Evolutionary conservation across 2,888 invertebrate genomes (phyloP), one percentile per base, ranked within the genome.

Genomic region (Achlya flavicornis): DNA sequence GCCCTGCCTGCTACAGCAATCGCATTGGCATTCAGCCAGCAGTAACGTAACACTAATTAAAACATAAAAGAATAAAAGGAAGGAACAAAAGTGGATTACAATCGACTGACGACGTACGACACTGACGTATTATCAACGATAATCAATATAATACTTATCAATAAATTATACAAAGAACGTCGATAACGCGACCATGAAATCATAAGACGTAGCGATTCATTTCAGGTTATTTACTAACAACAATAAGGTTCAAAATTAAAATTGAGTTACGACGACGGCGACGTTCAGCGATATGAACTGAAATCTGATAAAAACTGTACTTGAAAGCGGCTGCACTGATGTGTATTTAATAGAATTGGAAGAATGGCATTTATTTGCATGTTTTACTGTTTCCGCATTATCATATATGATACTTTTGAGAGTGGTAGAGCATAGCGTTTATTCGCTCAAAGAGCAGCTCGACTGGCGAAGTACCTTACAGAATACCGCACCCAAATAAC

Each of bases 171-270:
- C 58, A 74, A 63, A 46, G n/a, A n/a, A 46, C 46, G 46, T n/a
- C 57, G 73, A 77, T 74, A 74, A 62, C 59, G 62, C 62, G 72
- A 61, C 75, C 76, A 63, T 71, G 74, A 70, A 69, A 63, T 63
- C 58, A 41, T 65, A 67, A 65, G 64, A 67, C 64, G 62, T 53
- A 8, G 53, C 19, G 53, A 53, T 53, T 10, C 8, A 53, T 53
- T 53, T 53, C 7, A 19, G 19, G 8, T 19, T 19, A n/a, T 53
- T 53, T 53, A 53, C 16, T 53, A 8, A 8, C 10, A 19, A 19
- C 7, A 53, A 53, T 53, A 53, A 53, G 46, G 53, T 53, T 53
- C 19, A 19, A 53, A 19, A 53, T 53, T 19, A 53, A 10, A 19
- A n/a, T 53, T 8, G 41, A 12, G 41, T 5, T n/a, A 46, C 60